Evolutionary conservation across 2,888 invertebrate species (phyloP).

Genomic region (Phortica okadai): DNA sequence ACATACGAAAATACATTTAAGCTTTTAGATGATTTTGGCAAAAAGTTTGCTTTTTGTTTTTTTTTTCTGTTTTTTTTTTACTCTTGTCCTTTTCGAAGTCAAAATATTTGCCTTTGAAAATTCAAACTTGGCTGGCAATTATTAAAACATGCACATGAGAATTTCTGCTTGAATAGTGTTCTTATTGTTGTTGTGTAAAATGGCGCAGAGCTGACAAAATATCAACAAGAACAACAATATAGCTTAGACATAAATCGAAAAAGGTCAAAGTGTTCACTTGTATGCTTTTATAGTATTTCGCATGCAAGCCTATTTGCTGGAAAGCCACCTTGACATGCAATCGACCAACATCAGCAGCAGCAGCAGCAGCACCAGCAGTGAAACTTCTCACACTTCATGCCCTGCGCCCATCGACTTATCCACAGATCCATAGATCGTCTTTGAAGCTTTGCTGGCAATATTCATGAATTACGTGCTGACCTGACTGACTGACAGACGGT

Average conservation of each 20-base stretch:
- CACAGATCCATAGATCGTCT: not conserved
- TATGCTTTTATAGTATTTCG: not conserved
- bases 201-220: not conserved
- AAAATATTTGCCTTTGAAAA: not conserved
- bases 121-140: not conserved
- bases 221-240: not conserved
- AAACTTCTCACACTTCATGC: not conserved
- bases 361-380: not conserved
- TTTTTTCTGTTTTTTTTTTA: conserved; percentile 41
- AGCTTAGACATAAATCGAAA: conserved; percentile 12
- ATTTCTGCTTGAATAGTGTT: not conserved
- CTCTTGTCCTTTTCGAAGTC: not conserved
- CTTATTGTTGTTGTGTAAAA: not conserved
- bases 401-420: no score
- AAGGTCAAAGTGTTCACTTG: conserved; percentile 11
- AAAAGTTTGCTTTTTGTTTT: not conserved
- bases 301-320: not conserved
- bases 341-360: not conserved
- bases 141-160: not conserved
- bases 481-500: conserved; percentile 4
- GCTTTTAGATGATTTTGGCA: not conserved
- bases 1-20: conserved; percentile 2
- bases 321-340: conserved; percentile 23
- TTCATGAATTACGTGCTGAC: conserved; percentile 9
- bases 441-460: not conserved